Evolutionary conservation across 2,797 vertebrate species (phyloP).

Genomic region (Diplodus sargus): DNA sequence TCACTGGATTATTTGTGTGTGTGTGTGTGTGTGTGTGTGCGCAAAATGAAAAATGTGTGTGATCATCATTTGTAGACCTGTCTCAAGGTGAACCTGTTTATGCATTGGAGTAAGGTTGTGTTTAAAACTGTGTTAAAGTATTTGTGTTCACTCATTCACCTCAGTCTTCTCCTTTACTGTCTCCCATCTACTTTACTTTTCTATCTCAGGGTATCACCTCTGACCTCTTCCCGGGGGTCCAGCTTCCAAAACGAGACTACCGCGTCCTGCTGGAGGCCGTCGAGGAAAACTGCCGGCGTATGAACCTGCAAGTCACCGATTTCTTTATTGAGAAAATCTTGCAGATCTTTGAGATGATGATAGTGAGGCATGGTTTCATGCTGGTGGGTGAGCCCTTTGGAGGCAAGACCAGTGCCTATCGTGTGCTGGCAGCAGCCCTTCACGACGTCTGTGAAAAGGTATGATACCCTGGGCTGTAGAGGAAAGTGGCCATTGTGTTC

Average conservation of each 20-base stretch:
- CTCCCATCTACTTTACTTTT: background rate
- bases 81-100: constrained; percentile 7
- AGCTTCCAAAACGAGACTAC: constrained; percentile 91
- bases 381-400: constrained; percentile 94
- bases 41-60: too few species aligned
- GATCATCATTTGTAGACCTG: background rate
- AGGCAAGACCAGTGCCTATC: constrained; percentile 91
- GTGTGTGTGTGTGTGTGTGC: too few species aligned
- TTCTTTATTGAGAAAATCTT: constrained; percentile 92
- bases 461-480: constrained; percentile 7
- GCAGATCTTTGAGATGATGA: constrained; percentile 95
- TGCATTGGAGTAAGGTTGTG: background rate
- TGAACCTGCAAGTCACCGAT: constrained; percentile 91
- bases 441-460: constrained; percentile 89
- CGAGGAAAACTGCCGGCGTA: constrained; percentile 84
- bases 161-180: background rate
- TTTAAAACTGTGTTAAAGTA: background rate
- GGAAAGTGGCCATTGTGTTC: background rate
- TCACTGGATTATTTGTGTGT: constrained; percentile 3
- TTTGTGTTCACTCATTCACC: background rate
- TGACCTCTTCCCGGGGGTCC: constrained; percentile 93
- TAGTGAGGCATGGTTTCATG: constrained; percentile 94
- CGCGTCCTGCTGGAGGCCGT: constrained; percentile 87
- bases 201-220: constrained; percentile 90
- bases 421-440: constrained; percentile 89